Conservation (phyloP, 2,113 vertebrate genomes). For the Protobothrops flavoviridis region DNA sequence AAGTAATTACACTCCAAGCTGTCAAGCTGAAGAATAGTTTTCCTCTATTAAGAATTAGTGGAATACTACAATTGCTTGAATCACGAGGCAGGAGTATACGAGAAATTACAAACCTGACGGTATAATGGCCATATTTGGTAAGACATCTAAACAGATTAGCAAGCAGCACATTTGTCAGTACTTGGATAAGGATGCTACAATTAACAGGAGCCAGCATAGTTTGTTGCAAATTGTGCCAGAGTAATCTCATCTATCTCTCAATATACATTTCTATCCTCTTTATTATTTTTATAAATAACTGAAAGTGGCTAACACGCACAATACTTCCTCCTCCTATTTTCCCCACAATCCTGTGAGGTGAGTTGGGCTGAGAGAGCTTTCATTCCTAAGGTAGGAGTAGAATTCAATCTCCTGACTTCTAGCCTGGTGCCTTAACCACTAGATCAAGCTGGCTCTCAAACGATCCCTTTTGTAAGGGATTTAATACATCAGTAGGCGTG, state of each 20-base stretch:
- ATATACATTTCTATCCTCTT: background rate
- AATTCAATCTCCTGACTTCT: background rate
- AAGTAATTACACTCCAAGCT: background rate
- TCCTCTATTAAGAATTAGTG: background rate
- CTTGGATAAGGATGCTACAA: background rate
- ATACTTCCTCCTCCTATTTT: background rate
- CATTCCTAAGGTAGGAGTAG: background rate
- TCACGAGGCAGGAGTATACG: background rate
- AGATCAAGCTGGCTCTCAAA: background rate
- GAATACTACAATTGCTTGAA: background rate
- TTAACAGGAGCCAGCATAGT: background rate
- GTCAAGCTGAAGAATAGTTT: background rate
- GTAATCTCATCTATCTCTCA: background rate
- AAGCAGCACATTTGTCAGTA: background rate
- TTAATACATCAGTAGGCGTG: background rate
- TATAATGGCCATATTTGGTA: background rate
- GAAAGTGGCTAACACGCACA: background rate
- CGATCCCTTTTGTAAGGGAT: no score
- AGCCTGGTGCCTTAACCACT: background rate
- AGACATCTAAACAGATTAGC: background rate
- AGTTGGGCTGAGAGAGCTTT: background rate
- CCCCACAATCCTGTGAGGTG: background rate
- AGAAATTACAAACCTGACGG: background rate
- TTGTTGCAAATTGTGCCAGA: background rate
- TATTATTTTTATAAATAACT: background rate